These are phyloP conservation scores for Anadara kagoshimensis DNA, from an alignment of 1,140 invertebrate genomes.

Conservation along the genomic window DNA sequence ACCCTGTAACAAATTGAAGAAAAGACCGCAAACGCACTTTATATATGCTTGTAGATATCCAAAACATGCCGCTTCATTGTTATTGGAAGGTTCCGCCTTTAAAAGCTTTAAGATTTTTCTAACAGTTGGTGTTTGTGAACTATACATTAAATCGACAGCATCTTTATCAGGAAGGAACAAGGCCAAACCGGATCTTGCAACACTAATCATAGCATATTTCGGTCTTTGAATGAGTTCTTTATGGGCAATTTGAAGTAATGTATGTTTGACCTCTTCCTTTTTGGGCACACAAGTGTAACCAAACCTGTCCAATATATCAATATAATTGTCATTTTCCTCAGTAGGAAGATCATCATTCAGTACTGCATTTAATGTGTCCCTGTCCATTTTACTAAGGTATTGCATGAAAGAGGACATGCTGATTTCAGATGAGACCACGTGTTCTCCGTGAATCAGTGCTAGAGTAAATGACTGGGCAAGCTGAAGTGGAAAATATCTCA, in stretches of 20 bases:
- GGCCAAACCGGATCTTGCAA: background rate
- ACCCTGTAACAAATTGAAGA: slow-evolving; percentile 9
- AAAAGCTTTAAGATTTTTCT: slow-evolving; percentile 5
- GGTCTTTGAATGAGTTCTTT: no score
- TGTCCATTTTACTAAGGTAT: slow-evolving; percentile 10
- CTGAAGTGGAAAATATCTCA: slow-evolving; percentile 14
- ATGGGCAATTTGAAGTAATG: slow-evolving; percentile 20
- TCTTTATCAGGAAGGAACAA: background rate
- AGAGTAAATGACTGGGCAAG: slow-evolving; percentile 10
- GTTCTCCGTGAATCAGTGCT: slow-evolving; percentile 13
- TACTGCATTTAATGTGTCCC: slow-evolving; percentile 2
- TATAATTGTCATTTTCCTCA: slow-evolving; percentile 10
- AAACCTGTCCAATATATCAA: slow-evolving; percentile 25
- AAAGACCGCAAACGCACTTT: background rate
- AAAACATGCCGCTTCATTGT: background rate
- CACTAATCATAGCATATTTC: slow-evolving; percentile 18
- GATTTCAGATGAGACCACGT: slow-evolving; percentile 4
- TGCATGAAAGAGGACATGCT: slow-evolving; percentile 12
- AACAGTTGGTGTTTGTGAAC: background rate
- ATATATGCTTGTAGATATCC: slow-evolving; percentile 17
- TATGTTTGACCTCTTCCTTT: slow-evolving; percentile 2
- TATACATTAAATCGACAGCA: background rate
- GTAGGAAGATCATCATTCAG: background rate
- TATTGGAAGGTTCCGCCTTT: slow-evolving; percentile 1
- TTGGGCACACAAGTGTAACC: background rate